Conservation (phyloP, 2,797 vertebrate genomes). For the Harpagifer antarcticus region DNA sequence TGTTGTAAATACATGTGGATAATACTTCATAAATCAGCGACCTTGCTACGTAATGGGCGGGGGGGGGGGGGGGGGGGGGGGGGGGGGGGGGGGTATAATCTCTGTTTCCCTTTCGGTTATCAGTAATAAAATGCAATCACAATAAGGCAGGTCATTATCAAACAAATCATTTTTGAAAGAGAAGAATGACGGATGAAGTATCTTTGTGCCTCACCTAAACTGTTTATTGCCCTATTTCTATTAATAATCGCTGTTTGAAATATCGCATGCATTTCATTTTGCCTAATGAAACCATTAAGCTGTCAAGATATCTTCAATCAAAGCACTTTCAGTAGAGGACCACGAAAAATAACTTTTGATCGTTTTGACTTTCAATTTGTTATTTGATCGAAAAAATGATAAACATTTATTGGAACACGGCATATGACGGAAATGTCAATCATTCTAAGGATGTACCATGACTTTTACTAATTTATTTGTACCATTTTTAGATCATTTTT, state of each 20-base stretch:
- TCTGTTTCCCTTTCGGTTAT: slow-evolving; percentile 44
- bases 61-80: slow-evolving; percentile 12
- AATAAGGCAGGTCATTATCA: slow-evolving; percentile 30
- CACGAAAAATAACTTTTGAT: slow-evolving; percentile 51
- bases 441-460: slow-evolving; percentile 61
- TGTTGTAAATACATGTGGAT: slow-evolving; percentile 19
- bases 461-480: slow-evolving; percentile 58
- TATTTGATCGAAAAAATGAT: slow-evolving; percentile 76
- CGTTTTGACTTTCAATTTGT: slow-evolving; percentile 80
- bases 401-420: slow-evolving; percentile 79
- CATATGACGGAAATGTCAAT: slow-evolving; percentile 72
- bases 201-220: slow-evolving; percentile 29
- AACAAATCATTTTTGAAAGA: slow-evolving; percentile 51
- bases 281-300: slow-evolving; percentile 58
- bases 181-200: slow-evolving; percentile 45
- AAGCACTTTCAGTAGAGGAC: slow-evolving; percentile 15
- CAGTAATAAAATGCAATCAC: slow-evolving; percentile 52
- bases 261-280: slow-evolving; percentile 28
- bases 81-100: slow-evolving; percentile 23
- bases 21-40: slow-evolving; percentile 26
- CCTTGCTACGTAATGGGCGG: background rate
- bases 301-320: slow-evolving; percentile 52
- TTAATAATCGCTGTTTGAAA: slow-evolving; percentile 45
- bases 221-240: slow-evolving; percentile 50
- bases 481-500: slow-evolving; percentile 35